Base-by-base conservation (phyloP, 1,140 invertebrate species). In the Megalopta genalis region DNA sequence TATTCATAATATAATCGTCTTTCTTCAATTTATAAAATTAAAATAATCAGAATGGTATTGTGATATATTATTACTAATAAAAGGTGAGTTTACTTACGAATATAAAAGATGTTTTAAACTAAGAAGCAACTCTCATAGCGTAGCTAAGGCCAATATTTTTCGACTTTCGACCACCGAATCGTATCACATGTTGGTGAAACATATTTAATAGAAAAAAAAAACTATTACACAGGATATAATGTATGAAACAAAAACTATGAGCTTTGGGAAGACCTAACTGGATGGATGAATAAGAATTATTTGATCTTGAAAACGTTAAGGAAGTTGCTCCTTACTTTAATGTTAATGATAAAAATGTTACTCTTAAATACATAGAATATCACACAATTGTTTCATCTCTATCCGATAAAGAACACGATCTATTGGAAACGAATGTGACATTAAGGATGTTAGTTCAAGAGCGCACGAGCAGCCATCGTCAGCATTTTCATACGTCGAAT, bases 401-500 rank as follows among this genome's bases (percentile, higher is more conserved):
- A 67, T 39, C 42, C 65, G 52, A n/a, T 10, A 74, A 72, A 81
- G 3, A n/a, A 76, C 23, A 67, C 59, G 46, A 60, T 67, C 57
- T 81, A 65, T 67, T 74, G 23, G 32, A 79, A 42, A 52, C 46
- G 54, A 25, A 59, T 46, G n/a, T 77, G 14, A 49, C 63, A 80
- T 91, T 89, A 91, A 74, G 88, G 84, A 86, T 90, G 86, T 68
- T 91, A 89, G 78, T 72, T 90, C 25, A 92, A 85, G 25, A 95
- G 91, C 18, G 94, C 93, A 77, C 96, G 95, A 6, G 96, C 95
- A 57, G 96, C 96, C 96, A 97, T 96, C 72, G 96, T 94, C 59
- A 98, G 93, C 94, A 98, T 96, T 87, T 95, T 95, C 88, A 98
- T 95, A 81, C 95, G 94, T 60, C 95, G 94, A 57, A 93, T 94